phyloP scores from a whole-genome alignment of 2,113 vertebrate genomes.

The Cryptomyrus ogoouensis region DNA sequence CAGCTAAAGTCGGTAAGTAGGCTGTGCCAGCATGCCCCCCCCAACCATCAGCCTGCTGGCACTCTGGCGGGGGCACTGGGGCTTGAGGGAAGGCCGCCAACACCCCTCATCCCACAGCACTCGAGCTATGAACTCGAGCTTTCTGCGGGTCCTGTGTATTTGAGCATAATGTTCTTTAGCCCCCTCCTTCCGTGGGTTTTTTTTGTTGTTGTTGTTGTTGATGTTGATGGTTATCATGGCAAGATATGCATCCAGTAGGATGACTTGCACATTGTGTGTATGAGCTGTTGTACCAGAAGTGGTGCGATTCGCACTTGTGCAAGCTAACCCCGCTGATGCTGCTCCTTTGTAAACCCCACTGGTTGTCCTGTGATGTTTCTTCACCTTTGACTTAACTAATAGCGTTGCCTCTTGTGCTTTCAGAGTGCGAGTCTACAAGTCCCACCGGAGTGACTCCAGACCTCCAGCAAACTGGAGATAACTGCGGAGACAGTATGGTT shows the following conservation, averaged over 20 bases:
- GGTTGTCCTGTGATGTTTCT: neutral
- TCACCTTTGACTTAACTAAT: neutral
- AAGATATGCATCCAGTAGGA: neutral
- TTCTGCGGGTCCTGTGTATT: neutral
- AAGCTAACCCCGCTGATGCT: neutral
- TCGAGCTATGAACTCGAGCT: neutral
- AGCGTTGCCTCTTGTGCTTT: conserved; percentile 24
- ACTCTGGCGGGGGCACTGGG: neutral
- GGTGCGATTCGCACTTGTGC: neutral
- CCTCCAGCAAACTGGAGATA: conserved; percentile 78
- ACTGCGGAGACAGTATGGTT: conserved; percentile 93
- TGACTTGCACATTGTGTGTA: neutral
- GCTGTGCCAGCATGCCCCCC: conserved; percentile 46
- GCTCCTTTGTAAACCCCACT: neutral
- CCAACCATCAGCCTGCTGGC: conserved; percentile 2
- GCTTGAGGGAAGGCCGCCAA: neutral
- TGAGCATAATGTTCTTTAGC: neutral
- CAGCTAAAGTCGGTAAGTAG: conserved; percentile 89
- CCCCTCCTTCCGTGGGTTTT: neutral
- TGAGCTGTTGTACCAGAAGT: neutral
- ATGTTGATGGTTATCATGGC: neutral
- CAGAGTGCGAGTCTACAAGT: conserved; percentile 76
- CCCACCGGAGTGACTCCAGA: conserved; percentile 70
- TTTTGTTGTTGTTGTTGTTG: neutral
- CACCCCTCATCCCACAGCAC: neutral